Evolutionary conservation across 30 jellyfish, hydroid and myxozoan species (phyloP).

Genomic region (Aurelia aurita): DNA sequence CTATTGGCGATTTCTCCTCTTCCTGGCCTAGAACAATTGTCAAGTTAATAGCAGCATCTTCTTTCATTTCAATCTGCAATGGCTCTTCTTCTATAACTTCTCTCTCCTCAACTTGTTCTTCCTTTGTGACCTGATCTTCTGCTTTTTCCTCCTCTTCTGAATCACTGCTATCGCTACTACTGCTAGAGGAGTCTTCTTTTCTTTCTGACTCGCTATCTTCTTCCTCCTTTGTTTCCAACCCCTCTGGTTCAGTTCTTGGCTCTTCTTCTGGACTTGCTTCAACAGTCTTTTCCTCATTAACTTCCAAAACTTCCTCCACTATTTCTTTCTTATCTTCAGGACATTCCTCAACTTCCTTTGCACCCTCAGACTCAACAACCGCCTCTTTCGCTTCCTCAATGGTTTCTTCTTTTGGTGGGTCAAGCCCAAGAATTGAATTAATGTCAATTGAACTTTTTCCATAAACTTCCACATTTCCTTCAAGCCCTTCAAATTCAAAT

Average conservation of each 20-base stretch:
- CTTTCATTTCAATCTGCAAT: not conserved
- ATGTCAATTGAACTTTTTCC: constrained; percentile 70
- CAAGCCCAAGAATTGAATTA: constrained; percentile 65
- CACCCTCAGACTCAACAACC: not conserved
- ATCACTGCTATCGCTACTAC: no score
- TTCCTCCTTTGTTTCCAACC: not conserved
- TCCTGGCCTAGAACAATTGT: not conserved
- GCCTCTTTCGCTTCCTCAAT: constrained; percentile 40
- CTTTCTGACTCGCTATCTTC: not conserved
- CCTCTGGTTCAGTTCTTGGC: no score
- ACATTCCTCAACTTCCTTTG: constrained; percentile 3
- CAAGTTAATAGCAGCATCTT: not conserved
- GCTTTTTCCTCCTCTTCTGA: no score
- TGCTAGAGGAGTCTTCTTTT: no score
- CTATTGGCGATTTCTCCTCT: not conserved
- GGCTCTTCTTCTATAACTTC: not conserved
- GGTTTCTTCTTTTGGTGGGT: constrained; percentile 64
- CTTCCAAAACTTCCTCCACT: not conserved
- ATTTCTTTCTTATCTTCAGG: not conserved
- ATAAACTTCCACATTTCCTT: constrained; percentile 60
- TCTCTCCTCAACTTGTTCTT: not conserved
- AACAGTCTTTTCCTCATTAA: not conserved
- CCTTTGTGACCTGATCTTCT: no score
- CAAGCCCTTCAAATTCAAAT: constrained; percentile 73
- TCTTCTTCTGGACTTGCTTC: not conserved